Evolutionary conservation across 2,888 invertebrate genomes (phyloP).

Genomic region (Eilema sororculum): DNA sequence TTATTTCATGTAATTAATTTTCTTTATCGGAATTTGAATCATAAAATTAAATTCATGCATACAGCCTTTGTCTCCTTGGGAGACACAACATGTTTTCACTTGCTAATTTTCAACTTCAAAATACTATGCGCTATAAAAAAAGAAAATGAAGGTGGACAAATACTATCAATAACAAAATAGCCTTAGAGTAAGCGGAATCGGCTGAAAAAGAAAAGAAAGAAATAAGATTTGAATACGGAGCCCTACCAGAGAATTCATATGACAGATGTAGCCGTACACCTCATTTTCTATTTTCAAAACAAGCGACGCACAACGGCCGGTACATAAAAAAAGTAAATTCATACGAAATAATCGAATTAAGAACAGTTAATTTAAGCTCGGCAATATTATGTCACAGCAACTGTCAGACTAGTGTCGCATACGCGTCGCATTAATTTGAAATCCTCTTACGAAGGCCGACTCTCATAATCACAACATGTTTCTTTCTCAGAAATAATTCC

Average conservation of each 20-base stretch:
- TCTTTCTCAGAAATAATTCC: constrained; percentile 38
- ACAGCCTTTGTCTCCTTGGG: background rate
- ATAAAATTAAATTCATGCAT: background rate
- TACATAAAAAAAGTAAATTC: constrained; percentile 4
- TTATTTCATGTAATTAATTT: background rate
- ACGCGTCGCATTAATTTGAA: constrained; percentile 66
- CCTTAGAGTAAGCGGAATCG: background rate
- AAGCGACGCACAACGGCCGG: background rate
- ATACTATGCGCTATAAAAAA: background rate
- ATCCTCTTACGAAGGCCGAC: constrained; percentile 45
- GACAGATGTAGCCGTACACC: background rate
- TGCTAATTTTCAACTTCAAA: background rate
- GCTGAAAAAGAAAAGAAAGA: too few species aligned
- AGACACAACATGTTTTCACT: background rate
- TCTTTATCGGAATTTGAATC: background rate
- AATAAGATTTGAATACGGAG: background rate
- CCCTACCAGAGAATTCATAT: too few species aligned
- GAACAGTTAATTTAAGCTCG: constrained; percentile 77
- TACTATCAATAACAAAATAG: too few species aligned
- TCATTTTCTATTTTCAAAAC: background rate
- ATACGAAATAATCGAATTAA: constrained; percentile 79
- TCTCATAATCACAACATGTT: constrained; percentile 45
- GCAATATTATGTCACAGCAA: constrained; percentile 66
- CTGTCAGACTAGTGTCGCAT: constrained; percentile 74
- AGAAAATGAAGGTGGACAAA: background rate